Conservation (phyloP, 2,797 vertebrate genomes). For the Gymnodraco acuticeps region DNA sequence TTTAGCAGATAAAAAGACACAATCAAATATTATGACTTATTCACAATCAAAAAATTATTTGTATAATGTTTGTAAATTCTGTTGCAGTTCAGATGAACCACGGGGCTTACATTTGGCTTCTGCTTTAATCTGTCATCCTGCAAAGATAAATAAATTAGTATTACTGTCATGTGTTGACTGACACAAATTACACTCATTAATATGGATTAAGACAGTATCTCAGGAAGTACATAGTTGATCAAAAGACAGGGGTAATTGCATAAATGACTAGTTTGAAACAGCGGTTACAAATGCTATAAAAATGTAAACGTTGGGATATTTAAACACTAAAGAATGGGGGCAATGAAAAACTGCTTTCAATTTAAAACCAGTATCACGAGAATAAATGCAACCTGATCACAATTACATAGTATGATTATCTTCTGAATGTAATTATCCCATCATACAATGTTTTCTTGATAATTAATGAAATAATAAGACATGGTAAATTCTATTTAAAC, state of each 20-base stretch:
- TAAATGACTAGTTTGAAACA: neutral
- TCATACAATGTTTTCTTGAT: neutral
- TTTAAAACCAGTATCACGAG: neutral
- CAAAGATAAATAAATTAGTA: constrained; percentile 36
- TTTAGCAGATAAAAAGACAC: constrained; percentile 26
- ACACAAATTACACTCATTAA: constrained; percentile 9
- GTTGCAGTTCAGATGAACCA: neutral
- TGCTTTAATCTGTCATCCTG: constrained; percentile 83
- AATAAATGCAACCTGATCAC: neutral
- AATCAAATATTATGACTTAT: neutral
- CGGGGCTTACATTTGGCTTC: constrained; percentile 69
- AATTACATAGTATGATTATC: neutral
- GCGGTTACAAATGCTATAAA: neutral
- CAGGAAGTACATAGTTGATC: neutral
- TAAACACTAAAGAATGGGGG: neutral
- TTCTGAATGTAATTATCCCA: neutral
- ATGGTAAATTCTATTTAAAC: neutral
- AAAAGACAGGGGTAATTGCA: neutral
- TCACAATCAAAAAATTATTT: neutral
- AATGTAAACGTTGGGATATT: neutral
- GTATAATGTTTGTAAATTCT: neutral
- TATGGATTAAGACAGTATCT: neutral
- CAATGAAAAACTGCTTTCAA: neutral
- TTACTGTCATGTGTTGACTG: neutral
- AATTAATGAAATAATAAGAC: neutral